Evolutionary conservation across 2,113 vertebrate species (phyloP).

Genomic region (Megaptera novaeangliae): DNA sequence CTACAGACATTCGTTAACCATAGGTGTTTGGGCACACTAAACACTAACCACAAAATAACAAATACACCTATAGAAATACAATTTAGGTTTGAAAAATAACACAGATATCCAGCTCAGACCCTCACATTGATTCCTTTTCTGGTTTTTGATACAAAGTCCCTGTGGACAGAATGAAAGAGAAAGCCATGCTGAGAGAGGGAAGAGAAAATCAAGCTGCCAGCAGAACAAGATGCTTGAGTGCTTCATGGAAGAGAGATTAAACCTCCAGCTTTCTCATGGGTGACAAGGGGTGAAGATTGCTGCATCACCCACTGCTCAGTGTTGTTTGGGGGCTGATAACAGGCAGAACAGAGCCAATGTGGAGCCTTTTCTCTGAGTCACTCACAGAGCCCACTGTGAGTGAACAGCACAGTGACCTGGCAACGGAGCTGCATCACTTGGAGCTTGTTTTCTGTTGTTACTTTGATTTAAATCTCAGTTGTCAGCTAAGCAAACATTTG

Average conservation of each 20-base stretch:
- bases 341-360: background rate
- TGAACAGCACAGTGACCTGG: background rate
- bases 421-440: background rate
- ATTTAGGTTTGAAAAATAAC: background rate
- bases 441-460: background rate
- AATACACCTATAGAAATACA: background rate
- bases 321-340: background rate
- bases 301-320: background rate
- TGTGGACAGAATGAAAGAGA: background rate
- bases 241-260: background rate
- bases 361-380: background rate
- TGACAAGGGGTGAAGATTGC: background rate
- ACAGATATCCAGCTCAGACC: background rate
- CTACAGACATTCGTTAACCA: background rate
- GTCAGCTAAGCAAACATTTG: background rate
- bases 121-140: background rate
- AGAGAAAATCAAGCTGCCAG: background rate
- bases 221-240: background rate
- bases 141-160: background rate
- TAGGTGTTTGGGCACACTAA: background rate
- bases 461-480: background rate
- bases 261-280: background rate
- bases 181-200: background rate
- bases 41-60: background rate
- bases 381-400: background rate